Conservation (phyloP, 1,140 invertebrate genomes). For the Kradibia gibbosae region DNA sequence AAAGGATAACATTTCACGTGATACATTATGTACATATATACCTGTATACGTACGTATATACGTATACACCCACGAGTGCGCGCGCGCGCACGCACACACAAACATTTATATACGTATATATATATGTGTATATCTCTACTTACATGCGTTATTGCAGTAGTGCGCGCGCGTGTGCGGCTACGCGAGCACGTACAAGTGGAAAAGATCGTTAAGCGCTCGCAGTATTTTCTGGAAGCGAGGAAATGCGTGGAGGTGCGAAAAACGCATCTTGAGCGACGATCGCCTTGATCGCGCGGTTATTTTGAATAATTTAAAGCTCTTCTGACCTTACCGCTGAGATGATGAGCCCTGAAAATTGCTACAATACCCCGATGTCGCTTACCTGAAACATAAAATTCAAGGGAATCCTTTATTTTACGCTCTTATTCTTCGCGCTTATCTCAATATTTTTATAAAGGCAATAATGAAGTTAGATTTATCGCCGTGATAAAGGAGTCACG, state of each 20-base stretch:
- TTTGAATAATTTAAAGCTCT: slow-evolving; percentile 15
- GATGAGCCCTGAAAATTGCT: not conserved
- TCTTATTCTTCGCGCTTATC: not conserved
- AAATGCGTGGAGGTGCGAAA: not conserved
- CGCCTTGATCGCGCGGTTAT: not conserved
- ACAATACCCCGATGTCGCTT: not conserved
- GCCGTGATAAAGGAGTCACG: not conserved
- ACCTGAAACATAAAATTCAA: slow-evolving; percentile 34
- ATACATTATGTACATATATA: not conserved
- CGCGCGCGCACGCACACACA: too few relatives aligned
- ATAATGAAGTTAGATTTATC: slow-evolving; percentile 29
- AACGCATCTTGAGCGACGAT: not conserved
- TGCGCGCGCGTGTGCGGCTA: not conserved
- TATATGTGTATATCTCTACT: too few relatives aligned
- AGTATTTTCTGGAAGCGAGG: not conserved
- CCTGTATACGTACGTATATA: too few relatives aligned
- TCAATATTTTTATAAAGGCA: not conserved
- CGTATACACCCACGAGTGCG: too few relatives aligned
- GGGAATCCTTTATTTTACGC: not conserved
- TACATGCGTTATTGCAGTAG: too few relatives aligned
- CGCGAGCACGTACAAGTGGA: not conserved
- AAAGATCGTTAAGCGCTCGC: slow-evolving; percentile 18
- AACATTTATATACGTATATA: too few relatives aligned
- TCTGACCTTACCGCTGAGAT: slow-evolving; percentile 19
- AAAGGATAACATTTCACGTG: slow-evolving; percentile 36